phyloP scores from a whole-genome alignment of 2,888 invertebrate species.

The Apomyelois bistriatella region DNA sequence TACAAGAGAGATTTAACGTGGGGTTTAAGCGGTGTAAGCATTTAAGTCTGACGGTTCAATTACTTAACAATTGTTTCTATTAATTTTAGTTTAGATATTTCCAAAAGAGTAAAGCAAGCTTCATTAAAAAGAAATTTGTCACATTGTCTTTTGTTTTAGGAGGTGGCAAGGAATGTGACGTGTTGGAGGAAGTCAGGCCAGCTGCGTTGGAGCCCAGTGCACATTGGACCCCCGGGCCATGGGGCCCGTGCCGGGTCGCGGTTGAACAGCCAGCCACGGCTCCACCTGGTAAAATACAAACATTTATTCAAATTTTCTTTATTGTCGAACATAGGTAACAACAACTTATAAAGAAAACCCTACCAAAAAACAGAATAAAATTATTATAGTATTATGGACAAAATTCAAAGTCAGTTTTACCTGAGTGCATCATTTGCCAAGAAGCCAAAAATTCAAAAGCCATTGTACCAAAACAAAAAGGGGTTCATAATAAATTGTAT shows the following conservation, averaged over 20 bases:
- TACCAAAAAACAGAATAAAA: too few species aligned
- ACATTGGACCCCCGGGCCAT: conserved; percentile 77
- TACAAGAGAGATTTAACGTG: conserved; percentile 12
- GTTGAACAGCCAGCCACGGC: conserved; percentile 52
- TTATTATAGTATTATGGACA: too few species aligned
- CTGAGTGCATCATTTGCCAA: too few species aligned
- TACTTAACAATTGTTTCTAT: neutral
- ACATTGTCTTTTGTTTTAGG: conserved; percentile 33
- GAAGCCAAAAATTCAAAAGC: too few species aligned
- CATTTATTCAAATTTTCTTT: neutral
- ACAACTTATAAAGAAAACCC: too few species aligned
- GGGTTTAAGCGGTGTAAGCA: neutral
- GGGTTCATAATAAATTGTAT: neutral
- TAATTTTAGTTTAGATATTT: too few species aligned
- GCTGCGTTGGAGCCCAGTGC: conserved; percentile 69
- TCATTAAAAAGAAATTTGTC: too few species aligned
- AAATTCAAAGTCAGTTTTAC: too few species aligned
- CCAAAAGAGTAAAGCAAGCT: too few species aligned
- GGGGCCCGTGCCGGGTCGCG: conserved; percentile 69
- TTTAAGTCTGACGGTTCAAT: conserved; percentile 3
- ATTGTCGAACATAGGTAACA: too few species aligned
- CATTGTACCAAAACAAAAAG: too few species aligned
- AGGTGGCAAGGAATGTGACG: conserved; percentile 68
- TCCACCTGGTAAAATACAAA: conserved; percentile 33
- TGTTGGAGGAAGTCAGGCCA: conserved; percentile 67